phyloP scores from a whole-genome alignment of 2,113 vertebrate genomes.

The Actenoides lindsayi region DNA sequence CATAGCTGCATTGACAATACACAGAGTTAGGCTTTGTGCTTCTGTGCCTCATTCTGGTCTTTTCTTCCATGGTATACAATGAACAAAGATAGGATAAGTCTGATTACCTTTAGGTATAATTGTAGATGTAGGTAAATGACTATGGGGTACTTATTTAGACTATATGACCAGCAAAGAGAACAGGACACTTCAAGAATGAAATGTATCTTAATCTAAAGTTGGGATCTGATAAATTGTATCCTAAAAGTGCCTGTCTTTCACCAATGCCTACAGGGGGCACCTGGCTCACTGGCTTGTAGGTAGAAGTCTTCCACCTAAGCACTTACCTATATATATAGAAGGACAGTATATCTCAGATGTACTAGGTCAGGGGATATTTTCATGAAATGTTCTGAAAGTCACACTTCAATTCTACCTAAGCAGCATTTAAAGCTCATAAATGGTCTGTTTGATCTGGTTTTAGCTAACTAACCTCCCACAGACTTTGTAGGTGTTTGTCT shows the following conservation, averaged over 20 bases:
- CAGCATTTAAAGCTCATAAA: neutral
- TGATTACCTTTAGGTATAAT: too few relatives aligned
- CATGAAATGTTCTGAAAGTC: neutral
- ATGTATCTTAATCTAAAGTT: neutral
- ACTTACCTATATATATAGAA: neutral
- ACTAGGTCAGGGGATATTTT: neutral
- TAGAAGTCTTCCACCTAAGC: neutral
- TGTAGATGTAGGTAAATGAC: too few relatives aligned
- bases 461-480: neutral
- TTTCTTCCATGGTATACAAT: fast-evolving
- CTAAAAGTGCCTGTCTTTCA: neutral
- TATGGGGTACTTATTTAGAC: neutral
- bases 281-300: neutral
- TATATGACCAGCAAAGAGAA: neutral
- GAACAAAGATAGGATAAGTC: neutral
- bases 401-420: neutral
- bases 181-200: neutral
- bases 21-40: neutral
- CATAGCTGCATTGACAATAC: neutral
- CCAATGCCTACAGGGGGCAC: too few relatives aligned
- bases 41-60: neutral
- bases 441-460: neutral
- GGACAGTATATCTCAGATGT: neutral
- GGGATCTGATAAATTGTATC: neutral
- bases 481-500: neutral